Evolutionary conservation across 1,140 invertebrate species (phyloP).

Genomic region (Goniozus legneri): DNA sequence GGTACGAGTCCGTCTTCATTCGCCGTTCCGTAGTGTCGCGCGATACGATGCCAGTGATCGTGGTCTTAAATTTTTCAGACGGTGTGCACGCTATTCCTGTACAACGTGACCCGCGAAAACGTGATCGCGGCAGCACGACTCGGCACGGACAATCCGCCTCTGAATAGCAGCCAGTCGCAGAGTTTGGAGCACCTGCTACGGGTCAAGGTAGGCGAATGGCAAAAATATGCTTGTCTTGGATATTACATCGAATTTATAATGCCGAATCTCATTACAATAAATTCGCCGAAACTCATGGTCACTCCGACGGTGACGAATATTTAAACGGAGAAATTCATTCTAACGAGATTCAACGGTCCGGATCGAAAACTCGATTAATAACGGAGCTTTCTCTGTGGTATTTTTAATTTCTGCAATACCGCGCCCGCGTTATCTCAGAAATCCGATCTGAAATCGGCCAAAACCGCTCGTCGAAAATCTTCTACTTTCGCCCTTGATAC

Average conservation of each 20-base stretch:
- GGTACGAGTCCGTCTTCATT: conserved; percentile 44
- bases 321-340: neutral
- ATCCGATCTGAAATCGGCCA: too few relatives aligned
- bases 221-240: conserved; percentile 2
- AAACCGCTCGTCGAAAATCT: too few relatives aligned
- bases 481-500: too few relatives aligned
- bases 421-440: too few relatives aligned
- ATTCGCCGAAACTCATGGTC: neutral
- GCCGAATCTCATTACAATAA: neutral
- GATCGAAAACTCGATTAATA: neutral
- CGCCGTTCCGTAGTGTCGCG: neutral
- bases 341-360: neutral
- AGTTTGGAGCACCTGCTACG: conserved; percentile 51
- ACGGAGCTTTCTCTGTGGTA: too few relatives aligned
- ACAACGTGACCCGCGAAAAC: conserved; percentile 81
- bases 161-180: conserved; percentile 49
- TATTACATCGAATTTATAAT: too few relatives aligned
- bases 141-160: conserved; percentile 59
- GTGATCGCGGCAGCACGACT: conserved; percentile 80
- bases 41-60: conserved; percentile 9
- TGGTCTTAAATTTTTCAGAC: conserved; percentile 59
- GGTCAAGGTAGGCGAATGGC: conserved; percentile 48
- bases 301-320: neutral
- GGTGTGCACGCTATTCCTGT: conserved; percentile 76
- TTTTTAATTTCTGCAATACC: too few relatives aligned